These are phyloP conservation scores for Azorinus chamasolen DNA, from an alignment of 2,888 invertebrate species.

Conservation along the genomic window DNA sequence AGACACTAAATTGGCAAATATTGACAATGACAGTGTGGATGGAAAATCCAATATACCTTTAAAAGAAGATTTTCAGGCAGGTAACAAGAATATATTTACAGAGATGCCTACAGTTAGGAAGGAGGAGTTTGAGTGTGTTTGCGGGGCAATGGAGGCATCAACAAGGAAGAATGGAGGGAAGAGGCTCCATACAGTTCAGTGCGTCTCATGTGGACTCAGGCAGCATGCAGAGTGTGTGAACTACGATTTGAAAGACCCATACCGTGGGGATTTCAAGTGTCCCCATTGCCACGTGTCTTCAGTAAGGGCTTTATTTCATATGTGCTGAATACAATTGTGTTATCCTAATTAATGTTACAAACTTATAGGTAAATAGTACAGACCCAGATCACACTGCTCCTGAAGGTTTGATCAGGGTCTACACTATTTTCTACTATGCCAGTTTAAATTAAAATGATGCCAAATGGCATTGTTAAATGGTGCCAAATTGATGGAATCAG, in stretches of 20 bases:
- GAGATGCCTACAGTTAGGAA: slow-evolving; percentile 40
- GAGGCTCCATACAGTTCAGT: slow-evolving; percentile 87
- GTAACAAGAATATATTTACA: slow-evolving; percentile 49
- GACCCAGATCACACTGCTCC: too few relatives aligned
- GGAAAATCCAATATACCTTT: too few relatives aligned
- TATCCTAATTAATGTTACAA: too few relatives aligned
- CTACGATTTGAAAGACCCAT: slow-evolving; percentile 84
- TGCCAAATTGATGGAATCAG: too few relatives aligned
- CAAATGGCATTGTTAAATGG: too few relatives aligned
- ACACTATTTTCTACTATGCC: too few relatives aligned
- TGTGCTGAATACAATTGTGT: too few relatives aligned
- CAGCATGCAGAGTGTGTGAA: slow-evolving; percentile 91
- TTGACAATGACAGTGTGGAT: background rate
- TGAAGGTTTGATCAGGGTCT: too few relatives aligned
- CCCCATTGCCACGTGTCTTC: slow-evolving; percentile 89
- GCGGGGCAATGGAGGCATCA: slow-evolving; percentile 82
- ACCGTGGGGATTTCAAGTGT: slow-evolving; percentile 88
- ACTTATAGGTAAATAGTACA: too few relatives aligned
- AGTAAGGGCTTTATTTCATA: slow-evolving; percentile 76
- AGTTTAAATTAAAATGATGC: too few relatives aligned
- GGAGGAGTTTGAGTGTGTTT: slow-evolving; percentile 86
- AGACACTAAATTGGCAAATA: too few relatives aligned
- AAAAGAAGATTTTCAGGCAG: too few relatives aligned
- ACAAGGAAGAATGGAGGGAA: slow-evolving; percentile 84
- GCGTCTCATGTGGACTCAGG: slow-evolving; percentile 88